Percentiles rank a stretch among this genome's conserved stretches.
Conservation (phyloP, 2,888 invertebrate species). For the Macrophya alboannulata region DNA sequence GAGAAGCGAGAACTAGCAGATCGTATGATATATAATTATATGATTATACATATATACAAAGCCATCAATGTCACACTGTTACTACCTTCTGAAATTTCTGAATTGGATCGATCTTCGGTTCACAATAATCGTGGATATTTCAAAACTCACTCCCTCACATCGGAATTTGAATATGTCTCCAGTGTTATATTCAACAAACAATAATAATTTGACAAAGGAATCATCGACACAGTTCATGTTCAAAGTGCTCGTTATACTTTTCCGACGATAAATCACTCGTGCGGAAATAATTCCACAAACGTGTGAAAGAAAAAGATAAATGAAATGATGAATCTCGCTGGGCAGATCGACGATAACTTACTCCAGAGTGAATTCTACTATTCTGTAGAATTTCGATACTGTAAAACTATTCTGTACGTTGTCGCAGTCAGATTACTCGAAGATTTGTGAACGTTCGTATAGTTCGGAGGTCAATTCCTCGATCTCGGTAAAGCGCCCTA, state of each 20-base stretch:
- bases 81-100: background rate
- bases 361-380: background rate
- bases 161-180: background rate
- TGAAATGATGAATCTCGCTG: background rate
- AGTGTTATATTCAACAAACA: background rate
- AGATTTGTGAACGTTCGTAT: background rate
- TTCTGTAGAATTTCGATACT: background rate
- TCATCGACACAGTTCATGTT: background rate
- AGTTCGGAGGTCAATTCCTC: conserved; percentile 14
- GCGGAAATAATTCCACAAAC: background rate
- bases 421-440: background rate
- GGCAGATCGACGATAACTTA: background rate
- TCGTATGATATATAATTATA: background rate
- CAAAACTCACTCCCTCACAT: background rate
- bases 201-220: background rate
- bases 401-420: background rate
- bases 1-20: background rate
- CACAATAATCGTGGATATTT: background rate
- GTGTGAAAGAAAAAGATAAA: background rate
- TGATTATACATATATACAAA: background rate
- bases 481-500: background rate
- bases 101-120: background rate
- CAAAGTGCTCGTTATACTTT: background rate
- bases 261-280: background rate
- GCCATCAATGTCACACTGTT: background rate